Conservation (phyloP, 2,888 invertebrate species). For the Thyatira batis region DNA sequence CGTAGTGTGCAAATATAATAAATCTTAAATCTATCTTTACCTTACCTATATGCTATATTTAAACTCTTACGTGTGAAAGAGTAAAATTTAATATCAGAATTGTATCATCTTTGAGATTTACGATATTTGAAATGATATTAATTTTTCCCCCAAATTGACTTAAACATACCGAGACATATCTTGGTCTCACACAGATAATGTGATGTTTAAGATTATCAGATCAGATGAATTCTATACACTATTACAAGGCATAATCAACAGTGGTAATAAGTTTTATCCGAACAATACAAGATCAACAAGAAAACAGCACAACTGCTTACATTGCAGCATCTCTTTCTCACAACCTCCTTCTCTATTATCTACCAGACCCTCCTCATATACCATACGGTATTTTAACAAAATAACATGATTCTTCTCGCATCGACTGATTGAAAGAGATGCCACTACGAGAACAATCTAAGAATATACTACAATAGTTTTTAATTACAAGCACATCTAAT, state of each 20-base stretch:
- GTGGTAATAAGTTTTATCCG: conserved; percentile 47
- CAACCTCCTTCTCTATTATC: neutral
- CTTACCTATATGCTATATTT: neutral
- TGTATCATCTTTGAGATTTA: neutral
- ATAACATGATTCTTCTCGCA: neutral
- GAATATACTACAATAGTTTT: conserved; percentile 35
- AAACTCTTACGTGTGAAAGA: neutral
- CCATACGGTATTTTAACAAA: neutral
- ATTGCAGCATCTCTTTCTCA: conserved; percentile 17
- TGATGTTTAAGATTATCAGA: conserved; percentile 1
- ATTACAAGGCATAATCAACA: conserved; percentile 64
- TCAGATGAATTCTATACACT: conserved; percentile 24
- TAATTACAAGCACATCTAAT: conserved; percentile 64
- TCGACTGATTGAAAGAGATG: neutral
- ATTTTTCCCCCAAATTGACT: neutral
- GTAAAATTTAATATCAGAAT: neutral
- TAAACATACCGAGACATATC: neutral
- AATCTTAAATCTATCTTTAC: conserved; percentile 4
- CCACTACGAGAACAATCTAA: neutral
- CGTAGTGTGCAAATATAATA: conserved; percentile 1
- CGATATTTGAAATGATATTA: neutral
- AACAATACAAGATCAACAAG: conserved; percentile 67
- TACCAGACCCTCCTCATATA: neutral
- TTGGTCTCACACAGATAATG: conserved; percentile 8
- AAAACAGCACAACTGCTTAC: conserved; percentile 34